Evolutionary conservation across 53 echinoderm and acorn worm genomes (phyloP).

Genomic region (Paelopatides confundens): DNA sequence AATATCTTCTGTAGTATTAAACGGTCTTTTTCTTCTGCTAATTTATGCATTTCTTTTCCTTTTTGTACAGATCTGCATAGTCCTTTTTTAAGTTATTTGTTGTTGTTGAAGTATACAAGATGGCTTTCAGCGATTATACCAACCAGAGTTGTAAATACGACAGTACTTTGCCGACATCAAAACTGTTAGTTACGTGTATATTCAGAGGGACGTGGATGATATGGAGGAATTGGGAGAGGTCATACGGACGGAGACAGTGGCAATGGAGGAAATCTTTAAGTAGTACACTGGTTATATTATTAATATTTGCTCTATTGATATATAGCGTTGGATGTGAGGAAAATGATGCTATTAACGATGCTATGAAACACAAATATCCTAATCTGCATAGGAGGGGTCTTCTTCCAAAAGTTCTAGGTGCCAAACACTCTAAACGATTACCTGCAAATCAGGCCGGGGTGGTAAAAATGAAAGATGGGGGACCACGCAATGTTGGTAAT

Average conservation of each 20-base stretch:
- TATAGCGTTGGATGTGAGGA: background rate
- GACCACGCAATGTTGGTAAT: constrained; percentile 18
- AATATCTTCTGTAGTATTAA: too few relatives aligned
- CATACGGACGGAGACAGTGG: background rate
- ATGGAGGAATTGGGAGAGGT: background rate
- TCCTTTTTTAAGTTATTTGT: too few relatives aligned
- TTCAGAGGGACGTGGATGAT: background rate
- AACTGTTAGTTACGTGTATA: background rate
- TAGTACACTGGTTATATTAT: background rate
- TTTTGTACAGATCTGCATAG: background rate
- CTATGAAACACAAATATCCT: constrained; percentile 59
- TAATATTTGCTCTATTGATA: background rate
- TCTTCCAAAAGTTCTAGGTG: constrained; percentile 74
- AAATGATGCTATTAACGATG: background rate
- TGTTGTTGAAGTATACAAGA: background rate
- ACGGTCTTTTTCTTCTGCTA: too few relatives aligned
- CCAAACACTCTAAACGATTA: constrained; percentile 37
- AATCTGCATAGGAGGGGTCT: constrained; percentile 80
- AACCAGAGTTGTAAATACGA: background rate
- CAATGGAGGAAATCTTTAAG: background rate
- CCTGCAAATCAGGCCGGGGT: background rate
- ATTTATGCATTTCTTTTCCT: background rate
- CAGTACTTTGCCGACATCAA: background rate
- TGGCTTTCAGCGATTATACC: background rate
- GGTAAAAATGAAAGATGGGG: background rate